Base-by-base conservation (phyloP, 2,797 vertebrate genomes). In the Danio tinwini region DNA sequence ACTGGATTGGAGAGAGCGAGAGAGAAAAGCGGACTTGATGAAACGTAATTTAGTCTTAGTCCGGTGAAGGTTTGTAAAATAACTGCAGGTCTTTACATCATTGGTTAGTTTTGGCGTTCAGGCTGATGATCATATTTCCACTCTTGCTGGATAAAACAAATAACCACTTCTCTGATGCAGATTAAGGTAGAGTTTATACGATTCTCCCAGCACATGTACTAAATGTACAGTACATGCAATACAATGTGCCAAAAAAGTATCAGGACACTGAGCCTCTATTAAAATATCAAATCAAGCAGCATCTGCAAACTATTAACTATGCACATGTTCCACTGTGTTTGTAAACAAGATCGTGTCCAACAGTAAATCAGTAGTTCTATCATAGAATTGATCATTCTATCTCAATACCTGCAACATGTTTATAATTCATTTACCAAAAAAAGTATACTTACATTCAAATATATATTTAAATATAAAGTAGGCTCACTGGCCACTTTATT, bases 41-140 rank as follows among this genome's bases (percentile, higher is more conserved):
- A 70, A 78, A 76, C 62, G 59, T 19, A 45, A 65, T 37, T 75
- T 69, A 70, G 63, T 72, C 77, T 81, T 62, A 55, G 17, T 76
- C 59, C 63, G 56, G 14, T 61, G 40, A 62, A 61, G 50, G 55
- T 69, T 77, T 81, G 56, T 78, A 70, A 83, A 75, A 37, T 40
- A 63, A 65, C 61, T 45, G n/a, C 7, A 79, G 65, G 55, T 62
- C 67, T 74, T 81, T 62, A 47, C 65, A 79, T 76, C 45, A 64
- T 55, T 70, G 47, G 55, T 69, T 78, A 65, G 76, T 65, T 17
- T 76, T 82, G 76, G 72, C 65, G 0, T 9, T 29, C 21, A 13
- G 21, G 13, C 50, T 49, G 14, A 1, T 77, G 64, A 59, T 42
- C n/a, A 8, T 52, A 42, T 59, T 52, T 14, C 44, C 29, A 12